Conservation (phyloP, 1,140 invertebrate species). For the Cecropterus lyciades region DNA sequence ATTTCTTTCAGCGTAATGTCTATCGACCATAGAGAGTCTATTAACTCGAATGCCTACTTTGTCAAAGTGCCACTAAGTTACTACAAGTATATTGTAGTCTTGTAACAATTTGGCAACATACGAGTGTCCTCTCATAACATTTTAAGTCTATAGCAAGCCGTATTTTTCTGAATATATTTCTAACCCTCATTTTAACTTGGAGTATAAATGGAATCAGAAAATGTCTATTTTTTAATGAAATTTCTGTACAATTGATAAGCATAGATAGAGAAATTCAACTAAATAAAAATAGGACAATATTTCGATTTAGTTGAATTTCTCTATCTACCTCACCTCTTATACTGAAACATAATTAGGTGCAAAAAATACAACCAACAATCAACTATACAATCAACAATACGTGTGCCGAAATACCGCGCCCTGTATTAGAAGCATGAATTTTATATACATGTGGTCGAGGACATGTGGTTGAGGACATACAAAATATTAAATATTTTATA, state of each 20-base stretch:
- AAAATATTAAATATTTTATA: constrained; percentile 31
- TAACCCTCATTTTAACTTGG: constrained; percentile 10
- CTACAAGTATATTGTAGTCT: constrained; percentile 3
- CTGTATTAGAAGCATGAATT: constrained; percentile 67
- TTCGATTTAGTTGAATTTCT: no score
- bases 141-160: constrained; percentile 7
- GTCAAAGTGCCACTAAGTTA: constrained; percentile 1
- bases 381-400: constrained; percentile 60
- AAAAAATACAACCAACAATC: constrained; percentile 27
- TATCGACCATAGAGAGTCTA: constrained; percentile 13
- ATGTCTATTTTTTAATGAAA: background rate
- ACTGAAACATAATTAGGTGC: no score
- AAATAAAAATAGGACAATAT: no score
- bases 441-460: constrained; percentile 56
- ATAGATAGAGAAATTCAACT: no score
- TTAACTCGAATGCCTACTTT: constrained; percentile 7
- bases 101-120: constrained; percentile 32
- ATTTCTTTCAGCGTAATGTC: constrained; percentile 16
- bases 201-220: constrained; percentile 2
- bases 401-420: constrained; percentile 48
- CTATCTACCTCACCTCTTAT: no score
- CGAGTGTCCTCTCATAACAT: constrained; percentile 14
- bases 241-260: no score
- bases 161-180: constrained; percentile 15
- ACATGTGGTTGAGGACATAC: background rate